Evolutionary conservation across 2,888 invertebrate genomes (phyloP).

Genomic region (Megamerina dolium): DNA sequence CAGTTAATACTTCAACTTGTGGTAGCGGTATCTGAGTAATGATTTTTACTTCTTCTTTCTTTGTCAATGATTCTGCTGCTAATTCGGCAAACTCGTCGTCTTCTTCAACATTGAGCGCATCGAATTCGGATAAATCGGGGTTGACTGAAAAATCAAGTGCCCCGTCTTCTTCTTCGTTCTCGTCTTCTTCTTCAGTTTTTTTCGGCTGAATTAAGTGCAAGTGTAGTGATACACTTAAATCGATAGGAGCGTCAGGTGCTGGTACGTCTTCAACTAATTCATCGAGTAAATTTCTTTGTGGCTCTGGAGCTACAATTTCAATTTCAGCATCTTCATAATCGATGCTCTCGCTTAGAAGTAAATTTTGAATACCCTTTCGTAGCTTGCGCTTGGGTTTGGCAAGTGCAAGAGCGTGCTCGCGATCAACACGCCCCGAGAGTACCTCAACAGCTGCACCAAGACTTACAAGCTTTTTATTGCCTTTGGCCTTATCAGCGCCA

Average conservation of each 20-base stretch:
- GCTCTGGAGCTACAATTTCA: constrained; percentile 36
- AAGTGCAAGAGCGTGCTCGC: constrained; percentile 59
- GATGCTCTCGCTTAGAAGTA: constrained; percentile 60
- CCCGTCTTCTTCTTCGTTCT: constrained; percentile 20
- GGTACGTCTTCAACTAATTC: constrained; percentile 64
- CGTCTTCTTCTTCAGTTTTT: constrained; percentile 32
- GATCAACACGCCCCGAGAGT: constrained; percentile 74
- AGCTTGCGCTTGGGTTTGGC: constrained; percentile 51
- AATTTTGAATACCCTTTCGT: constrained; percentile 60
- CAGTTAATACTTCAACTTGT: constrained; percentile 51
- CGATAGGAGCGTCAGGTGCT: constrained; percentile 59
- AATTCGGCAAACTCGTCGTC: constrained; percentile 72
- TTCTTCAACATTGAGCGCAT: constrained; percentile 56
- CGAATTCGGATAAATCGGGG: constrained; percentile 53
- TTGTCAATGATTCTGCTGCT: constrained; percentile 69
- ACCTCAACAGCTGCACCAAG: constrained; percentile 84
- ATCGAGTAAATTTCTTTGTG: constrained; percentile 64
- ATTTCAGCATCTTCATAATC: constrained; percentile 48
- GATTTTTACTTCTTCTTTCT: constrained; percentile 51
- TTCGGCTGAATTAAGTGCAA: constrained; percentile 53
- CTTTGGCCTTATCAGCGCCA: constrained; percentile 64
- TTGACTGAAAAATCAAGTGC: constrained; percentile 27
- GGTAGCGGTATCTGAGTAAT: constrained; percentile 43
- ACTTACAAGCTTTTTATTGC: constrained; percentile 73
- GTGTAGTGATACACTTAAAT: constrained; percentile 62